Conservation (phyloP, 2,797 vertebrate genomes). For the Alosa sapidissima region DNA sequence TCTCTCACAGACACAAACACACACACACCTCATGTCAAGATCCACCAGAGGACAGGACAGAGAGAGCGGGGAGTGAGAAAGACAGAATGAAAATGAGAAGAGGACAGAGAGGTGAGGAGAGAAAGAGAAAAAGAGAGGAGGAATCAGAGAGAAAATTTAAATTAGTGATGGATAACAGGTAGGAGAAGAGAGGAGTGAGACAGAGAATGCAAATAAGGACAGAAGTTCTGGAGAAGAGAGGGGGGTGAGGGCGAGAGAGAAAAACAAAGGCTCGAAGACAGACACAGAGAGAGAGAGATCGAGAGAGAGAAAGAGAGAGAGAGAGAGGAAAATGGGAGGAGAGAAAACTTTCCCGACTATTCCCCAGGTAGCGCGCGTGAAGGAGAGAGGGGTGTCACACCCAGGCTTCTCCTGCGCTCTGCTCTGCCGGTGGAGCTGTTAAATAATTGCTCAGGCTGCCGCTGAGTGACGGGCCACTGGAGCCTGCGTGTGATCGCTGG, state of each 20-base stretch:
- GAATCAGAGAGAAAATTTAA: neutral
- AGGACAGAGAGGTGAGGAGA: neutral
- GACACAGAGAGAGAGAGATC: no score
- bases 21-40: neutral
- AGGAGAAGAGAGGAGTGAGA: neutral
- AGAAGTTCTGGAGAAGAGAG: neutral
- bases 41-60: neutral
- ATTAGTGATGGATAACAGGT: slow-evolving; percentile 12
- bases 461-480: slow-evolving; percentile 38
- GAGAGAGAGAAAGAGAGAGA: slow-evolving; percentile 23
- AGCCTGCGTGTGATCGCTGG: slow-evolving; percentile 25
- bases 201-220: slow-evolving; percentile 3
- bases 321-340: slow-evolving; percentile 42
- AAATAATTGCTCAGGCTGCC: slow-evolving; percentile 47
- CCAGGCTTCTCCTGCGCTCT: neutral
- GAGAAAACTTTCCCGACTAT: slow-evolving; percentile 6
- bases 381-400: slow-evolving; percentile 19
- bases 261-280: no score
- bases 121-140: neutral
- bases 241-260: slow-evolving; percentile 30
- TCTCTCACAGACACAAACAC: neutral
- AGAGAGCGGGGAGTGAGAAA: neutral
- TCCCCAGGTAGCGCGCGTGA: neutral
- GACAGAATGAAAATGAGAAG: slow-evolving; percentile 28
- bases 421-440: slow-evolving; percentile 32